These are phyloP conservation scores for Athene noctua DNA, from an alignment of 2,113 vertebrate genomes.

Conservation along the genomic window DNA sequence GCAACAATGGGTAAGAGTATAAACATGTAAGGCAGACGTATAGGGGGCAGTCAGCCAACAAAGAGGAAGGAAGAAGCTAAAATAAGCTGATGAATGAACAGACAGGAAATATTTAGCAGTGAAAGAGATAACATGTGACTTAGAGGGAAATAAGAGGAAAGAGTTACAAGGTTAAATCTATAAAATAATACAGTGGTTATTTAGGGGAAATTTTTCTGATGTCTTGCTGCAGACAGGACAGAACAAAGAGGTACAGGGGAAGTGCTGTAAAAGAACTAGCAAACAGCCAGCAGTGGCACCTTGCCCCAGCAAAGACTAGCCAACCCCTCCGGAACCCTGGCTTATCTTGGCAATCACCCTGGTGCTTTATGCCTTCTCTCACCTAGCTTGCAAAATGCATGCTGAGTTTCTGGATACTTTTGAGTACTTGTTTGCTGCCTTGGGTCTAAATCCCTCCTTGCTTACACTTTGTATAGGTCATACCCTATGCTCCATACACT, in stretches of 20 bases:
- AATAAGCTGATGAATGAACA: conserved; percentile 55
- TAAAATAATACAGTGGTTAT: conserved; percentile 30
- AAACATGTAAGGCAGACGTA: background rate
- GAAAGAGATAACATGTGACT: conserved; percentile 55
- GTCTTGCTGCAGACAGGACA: background rate
- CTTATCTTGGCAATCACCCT: background rate
- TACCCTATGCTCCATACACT: background rate
- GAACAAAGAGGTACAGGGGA: conserved; percentile 1
- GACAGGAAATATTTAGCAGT: conserved; percentile 63
- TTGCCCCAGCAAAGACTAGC: background rate
- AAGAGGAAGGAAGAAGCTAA: conserved; percentile 65
- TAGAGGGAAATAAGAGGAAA: conserved; percentile 42
- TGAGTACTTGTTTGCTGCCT: background rate
- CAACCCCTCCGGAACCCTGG: background rate
- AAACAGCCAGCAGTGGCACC: background rate
- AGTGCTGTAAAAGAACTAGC: background rate
- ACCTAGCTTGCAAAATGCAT: background rate
- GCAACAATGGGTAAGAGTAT: conserved; percentile 38
- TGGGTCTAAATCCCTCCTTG: background rate
- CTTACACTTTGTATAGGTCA: background rate
- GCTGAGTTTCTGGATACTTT: background rate
- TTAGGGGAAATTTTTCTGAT: conserved; percentile 27
- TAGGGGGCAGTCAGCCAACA: conserved; percentile 37
- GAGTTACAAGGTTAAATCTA: conserved; percentile 58
- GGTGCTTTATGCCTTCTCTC: background rate